Evolutionary conservation across 2,888 invertebrate species (phyloP).

Genomic region (Rhogogaster chlorosoma): DNA sequence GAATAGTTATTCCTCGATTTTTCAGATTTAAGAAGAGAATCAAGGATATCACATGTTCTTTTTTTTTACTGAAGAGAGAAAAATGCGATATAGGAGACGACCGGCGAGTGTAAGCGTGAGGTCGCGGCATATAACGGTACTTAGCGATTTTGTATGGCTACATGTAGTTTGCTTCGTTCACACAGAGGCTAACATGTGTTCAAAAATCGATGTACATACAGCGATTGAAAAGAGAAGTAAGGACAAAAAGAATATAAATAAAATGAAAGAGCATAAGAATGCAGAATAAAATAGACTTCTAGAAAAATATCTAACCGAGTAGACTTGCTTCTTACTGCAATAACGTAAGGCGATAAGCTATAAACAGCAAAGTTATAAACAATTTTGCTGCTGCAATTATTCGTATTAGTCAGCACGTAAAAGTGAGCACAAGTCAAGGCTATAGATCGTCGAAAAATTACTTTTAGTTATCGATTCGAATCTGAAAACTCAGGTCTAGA

Average conservation of each 20-base stretch:
- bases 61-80: background rate
- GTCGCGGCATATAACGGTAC: constrained; percentile 39
- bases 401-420: background rate
- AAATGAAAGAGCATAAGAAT: background rate
- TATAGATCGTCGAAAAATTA: background rate
- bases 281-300: background rate
- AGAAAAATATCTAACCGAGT: background rate
- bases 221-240: background rate
- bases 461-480: background rate
- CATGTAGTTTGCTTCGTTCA: constrained; percentile 2
- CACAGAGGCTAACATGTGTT: background rate
- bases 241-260: background rate
- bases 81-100: constrained; percentile 2
- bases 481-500: background rate
- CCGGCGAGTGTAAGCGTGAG: constrained; percentile 10
- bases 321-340: background rate
- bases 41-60: too few relatives aligned
- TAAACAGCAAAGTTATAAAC: constrained; percentile 9
- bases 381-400: background rate
- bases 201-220: background rate
- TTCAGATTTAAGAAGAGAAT: background rate
- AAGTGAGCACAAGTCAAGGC: background rate
- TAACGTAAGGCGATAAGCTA: background rate
- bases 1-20: background rate
- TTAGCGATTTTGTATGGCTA: constrained; percentile 41